A percentile compares a stretch with the other conserved stretches of the same genome.
Evolutionary conservation across 2,888 invertebrate genomes (phyloP).

Genomic region (Serripes groenlandicus): DNA sequence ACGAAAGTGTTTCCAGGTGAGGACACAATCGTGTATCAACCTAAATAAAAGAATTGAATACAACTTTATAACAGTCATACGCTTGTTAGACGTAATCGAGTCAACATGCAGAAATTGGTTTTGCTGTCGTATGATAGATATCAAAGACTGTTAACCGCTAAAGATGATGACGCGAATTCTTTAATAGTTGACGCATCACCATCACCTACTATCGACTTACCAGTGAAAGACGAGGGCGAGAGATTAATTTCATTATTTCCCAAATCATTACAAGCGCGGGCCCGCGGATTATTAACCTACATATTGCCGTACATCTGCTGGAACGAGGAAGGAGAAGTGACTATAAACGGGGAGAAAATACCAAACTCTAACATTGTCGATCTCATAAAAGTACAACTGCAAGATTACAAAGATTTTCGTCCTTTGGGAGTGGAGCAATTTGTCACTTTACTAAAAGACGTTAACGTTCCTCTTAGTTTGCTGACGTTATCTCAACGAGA

Average conservation of each 20-base stretch:
- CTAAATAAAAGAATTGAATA: not conserved
- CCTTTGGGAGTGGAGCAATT: conserved; percentile 14
- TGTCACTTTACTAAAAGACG: not conserved
- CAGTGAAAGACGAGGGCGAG: not conserved
- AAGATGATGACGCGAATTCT: not conserved
- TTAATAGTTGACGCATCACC: too few relatives aligned
- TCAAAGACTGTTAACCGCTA: conserved; percentile 7
- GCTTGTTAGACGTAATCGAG: not conserved
- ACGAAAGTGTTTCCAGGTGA: conserved; percentile 31
- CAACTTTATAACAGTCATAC: not conserved
- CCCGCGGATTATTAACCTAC: not conserved
- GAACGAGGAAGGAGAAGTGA: conserved; percentile 25
- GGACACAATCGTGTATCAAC: conserved; percentile 34
- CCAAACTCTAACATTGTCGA: conserved; percentile 26
- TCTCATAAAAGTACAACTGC: conserved; percentile 9
- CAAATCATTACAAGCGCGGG: conserved; percentile 3
- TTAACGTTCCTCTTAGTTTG: conserved; percentile 21
- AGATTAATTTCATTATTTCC: conserved; percentile 12
- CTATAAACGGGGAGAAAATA: not conserved
- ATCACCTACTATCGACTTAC: not conserved
- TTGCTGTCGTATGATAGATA: conserved; percentile 25
- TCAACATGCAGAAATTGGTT: conserved; percentile 26
- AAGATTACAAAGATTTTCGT: conserved; percentile 27
- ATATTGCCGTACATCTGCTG: conserved; percentile 12
- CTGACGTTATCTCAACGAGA: conserved; percentile 10